Evolutionary conservation across 2,113 vertebrate genomes (phyloP), one percentile per base, ranked within the genome.

Genomic region (Misgurnus anguillicaudatus): DNA sequence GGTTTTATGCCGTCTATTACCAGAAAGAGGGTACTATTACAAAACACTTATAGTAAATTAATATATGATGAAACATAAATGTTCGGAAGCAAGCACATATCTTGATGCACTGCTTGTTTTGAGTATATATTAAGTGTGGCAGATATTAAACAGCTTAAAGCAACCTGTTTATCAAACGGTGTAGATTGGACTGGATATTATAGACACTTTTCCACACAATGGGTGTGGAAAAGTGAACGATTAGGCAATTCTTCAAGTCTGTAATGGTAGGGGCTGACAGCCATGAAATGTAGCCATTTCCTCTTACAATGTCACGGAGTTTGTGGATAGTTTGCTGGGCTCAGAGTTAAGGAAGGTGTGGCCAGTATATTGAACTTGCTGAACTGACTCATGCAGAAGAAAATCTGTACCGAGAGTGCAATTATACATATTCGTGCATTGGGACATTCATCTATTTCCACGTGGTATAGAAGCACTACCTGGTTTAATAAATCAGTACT

Each of bases 201-300:
- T 31, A 1, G 24, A 31, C 24, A 24, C 24, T 24, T 24, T 24
- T 24, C 24, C 24, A 24, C 24, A 31, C 24, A 31, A 31, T 31
- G 6, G n/a, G 53, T 58, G 70, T 42, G n/a, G 17, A 41, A 57
- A 58, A 72, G 19, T 60, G 4, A 42, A 73, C 21, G 41, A 31
- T 36, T 39, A 60, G 6, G 19, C 9, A 78, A 78, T 70, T 70
- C 77, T 13, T 39, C 21, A 9, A 39, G 45, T 21, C 58, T 79
- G 65, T 61, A 36, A 69, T 78, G n/a, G 58, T 39, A 31, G 38
- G 58, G 38, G 45, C 16, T 58, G 53, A 48, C 39, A 19, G 58
- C 55, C 42, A 78, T 61, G 45, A 69, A 70, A 21, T 63, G 38
- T 38, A 41, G 39, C n/a, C 14, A 63, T 48, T 64, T 79, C 77